A percentile compares a stretch with the other conserved stretches of the same genome.
These are phyloP conservation scores for Muscicapa striata DNA, from an alignment of 2,797 vertebrate species.

Conservation along the genomic window DNA sequence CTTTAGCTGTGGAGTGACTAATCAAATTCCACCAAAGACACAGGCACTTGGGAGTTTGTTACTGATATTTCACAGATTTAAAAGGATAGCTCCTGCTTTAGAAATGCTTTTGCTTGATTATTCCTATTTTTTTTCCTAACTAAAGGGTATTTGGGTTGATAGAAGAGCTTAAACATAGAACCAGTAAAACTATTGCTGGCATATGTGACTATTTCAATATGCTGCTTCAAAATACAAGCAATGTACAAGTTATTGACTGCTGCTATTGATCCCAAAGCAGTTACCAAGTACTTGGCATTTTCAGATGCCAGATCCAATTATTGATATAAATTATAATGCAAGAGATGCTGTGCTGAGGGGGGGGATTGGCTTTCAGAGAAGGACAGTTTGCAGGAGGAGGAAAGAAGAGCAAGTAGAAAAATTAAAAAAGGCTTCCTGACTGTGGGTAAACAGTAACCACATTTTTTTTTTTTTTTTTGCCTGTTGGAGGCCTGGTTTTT, in stretches of 20 bases:
- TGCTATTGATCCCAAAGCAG: slow-evolving; percentile 47
- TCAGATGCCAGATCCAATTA: slow-evolving; percentile 62
- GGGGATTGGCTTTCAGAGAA: not conserved
- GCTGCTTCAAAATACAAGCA: slow-evolving; percentile 21
- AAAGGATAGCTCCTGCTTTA: not conserved
- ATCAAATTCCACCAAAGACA: not conserved
- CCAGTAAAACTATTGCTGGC: not conserved
- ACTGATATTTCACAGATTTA: not conserved
- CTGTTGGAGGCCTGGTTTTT: slow-evolving; percentile 84
- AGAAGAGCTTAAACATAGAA: not conserved
- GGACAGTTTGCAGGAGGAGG: slow-evolving; percentile 23
- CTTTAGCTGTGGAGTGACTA: not conserved
- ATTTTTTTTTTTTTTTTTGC: slow-evolving; percentile 77
- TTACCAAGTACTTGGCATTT: slow-evolving; percentile 59
- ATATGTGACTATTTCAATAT: slow-evolving; percentile 22
- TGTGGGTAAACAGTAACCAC: slow-evolving; percentile 85
- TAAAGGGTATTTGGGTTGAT: not conserved
- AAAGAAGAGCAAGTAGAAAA: slow-evolving; percentile 58
- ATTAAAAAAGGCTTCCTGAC: slow-evolving; percentile 79
- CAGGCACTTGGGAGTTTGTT: not conserved
- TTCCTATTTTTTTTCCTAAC: not conserved
- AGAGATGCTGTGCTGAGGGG: not conserved
- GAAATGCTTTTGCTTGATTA: not conserved
- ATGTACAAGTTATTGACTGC: slow-evolving; percentile 32
- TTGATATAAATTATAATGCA: slow-evolving; percentile 53